Percentiles rank a stretch among this genome's conserved stretches.
phyloP scores from a whole-genome alignment of 2,797 vertebrate species.

The Cossypha polioptera region DNA sequence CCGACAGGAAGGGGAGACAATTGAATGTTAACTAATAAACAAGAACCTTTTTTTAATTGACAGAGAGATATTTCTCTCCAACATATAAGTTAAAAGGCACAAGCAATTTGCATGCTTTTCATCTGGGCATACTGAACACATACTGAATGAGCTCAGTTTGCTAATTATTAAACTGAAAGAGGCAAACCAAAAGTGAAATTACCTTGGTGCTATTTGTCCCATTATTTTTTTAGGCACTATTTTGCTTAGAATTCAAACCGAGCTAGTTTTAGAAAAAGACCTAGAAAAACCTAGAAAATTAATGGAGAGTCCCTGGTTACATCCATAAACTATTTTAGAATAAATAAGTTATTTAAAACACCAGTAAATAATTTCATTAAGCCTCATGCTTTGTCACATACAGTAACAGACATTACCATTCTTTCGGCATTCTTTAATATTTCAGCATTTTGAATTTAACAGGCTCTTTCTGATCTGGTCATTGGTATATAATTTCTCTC shows the following conservation, averaged over 20 bases:
- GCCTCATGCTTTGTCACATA: neutral
- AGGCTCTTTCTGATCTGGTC: neutral
- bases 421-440: neutral
- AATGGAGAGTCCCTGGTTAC: neutral
- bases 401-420: neutral
- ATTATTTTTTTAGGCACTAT: neutral
- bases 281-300: neutral
- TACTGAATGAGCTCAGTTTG: neutral
- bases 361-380: neutral
- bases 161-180: neutral
- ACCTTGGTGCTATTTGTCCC: neutral
- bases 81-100: neutral
- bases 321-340: neutral
- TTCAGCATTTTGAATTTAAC: neutral
- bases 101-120: neutral
- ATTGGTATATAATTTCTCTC: neutral
- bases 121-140: neutral
- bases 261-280: neutral
- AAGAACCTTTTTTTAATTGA: neutral
- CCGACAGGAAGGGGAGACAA: neutral
- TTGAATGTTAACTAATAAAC: neutral
- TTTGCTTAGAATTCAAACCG: neutral
- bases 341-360: neutral
- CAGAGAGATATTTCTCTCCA: neutral
- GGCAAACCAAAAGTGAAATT: neutral